Evolutionary conservation across 2,888 invertebrate genomes (phyloP).

Genomic region (Salticus scenicus): DNA sequence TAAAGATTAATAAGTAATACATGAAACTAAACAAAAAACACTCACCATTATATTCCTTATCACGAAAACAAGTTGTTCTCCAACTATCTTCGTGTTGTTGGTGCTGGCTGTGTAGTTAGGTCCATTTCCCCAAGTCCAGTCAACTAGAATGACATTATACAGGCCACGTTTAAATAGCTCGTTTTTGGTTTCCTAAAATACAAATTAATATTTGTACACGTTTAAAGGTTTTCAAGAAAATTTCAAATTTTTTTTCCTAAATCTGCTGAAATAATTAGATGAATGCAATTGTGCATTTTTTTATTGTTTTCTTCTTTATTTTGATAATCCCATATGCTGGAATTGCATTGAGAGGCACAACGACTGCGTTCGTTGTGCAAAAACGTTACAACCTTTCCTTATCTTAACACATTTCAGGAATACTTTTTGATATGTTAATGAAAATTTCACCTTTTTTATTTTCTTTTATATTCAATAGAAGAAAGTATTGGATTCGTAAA

Average conservation of each 20-base stretch:
- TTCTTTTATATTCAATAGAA: no score
- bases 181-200: constrained; percentile 47
- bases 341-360: no score
- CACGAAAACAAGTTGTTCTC: constrained; percentile 33
- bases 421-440: no score
- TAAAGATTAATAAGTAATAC: no score
- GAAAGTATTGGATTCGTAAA: no score
- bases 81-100: constrained; percentile 38
- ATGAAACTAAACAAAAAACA: no score
- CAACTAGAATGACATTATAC: constrained; percentile 55
- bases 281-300: not conserved
- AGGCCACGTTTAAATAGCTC: constrained; percentile 40
- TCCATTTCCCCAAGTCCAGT: constrained; percentile 66
- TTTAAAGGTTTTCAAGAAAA: not conserved
- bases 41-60: constrained; percentile 56
- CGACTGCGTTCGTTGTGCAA: no score
- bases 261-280: not conserved
- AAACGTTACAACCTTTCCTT: no score
- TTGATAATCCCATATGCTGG: not conserved
- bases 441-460: no score
- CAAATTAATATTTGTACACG: not conserved
- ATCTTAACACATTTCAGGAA: no score
- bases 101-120: constrained; percentile 36
- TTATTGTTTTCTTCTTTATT: not conserved
- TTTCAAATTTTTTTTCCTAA: not conserved